These are phyloP conservation scores for Poliocrania exsul DNA, from an alignment of 2,797 vertebrate genomes.

Conservation along the genomic window DNA sequence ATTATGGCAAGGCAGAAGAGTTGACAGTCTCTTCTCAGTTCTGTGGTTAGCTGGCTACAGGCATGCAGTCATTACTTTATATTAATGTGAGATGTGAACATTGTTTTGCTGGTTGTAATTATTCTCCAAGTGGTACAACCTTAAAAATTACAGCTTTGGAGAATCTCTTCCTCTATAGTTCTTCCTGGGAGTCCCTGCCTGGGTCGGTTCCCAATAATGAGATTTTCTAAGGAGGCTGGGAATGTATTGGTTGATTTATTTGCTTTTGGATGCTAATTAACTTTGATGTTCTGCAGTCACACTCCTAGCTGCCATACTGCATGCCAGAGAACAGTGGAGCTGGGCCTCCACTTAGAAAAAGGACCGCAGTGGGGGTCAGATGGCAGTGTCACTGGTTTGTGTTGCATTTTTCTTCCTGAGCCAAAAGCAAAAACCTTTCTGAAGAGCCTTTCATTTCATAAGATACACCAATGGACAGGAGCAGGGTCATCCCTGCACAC, in stretches of 20 bases:
- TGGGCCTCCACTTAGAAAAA: not conserved
- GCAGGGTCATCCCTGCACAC: fast-evolving
- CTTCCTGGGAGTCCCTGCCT: constrained; percentile 36
- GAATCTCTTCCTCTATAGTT: constrained; percentile 13
- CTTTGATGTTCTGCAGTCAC: constrained; percentile 33
- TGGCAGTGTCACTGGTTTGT: not conserved
- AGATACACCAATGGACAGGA: not conserved
- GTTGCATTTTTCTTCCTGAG: not conserved
- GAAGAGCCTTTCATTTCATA: not conserved
- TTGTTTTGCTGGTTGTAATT: constrained; percentile 67
- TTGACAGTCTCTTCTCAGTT: constrained; percentile 64
- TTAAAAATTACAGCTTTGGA: constrained; percentile 55
- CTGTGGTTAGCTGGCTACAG: constrained; percentile 71
- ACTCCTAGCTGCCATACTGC: not conserved
- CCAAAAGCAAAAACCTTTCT: not conserved
- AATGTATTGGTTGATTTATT: constrained; percentile 30
- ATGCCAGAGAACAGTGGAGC: not conserved
- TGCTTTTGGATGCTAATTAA: not conserved
- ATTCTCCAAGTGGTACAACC: constrained; percentile 18
- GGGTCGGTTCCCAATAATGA: constrained; percentile 34
- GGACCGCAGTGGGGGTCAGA: not conserved
- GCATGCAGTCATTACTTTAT: constrained; percentile 67
- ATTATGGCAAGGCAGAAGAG: constrained; percentile 52
- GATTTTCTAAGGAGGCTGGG: constrained; percentile 26
- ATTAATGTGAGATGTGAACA: constrained; percentile 73